phyloP scores from a whole-genome alignment of 2,113 vertebrate species.

The Panurus biarmicus region DNA sequence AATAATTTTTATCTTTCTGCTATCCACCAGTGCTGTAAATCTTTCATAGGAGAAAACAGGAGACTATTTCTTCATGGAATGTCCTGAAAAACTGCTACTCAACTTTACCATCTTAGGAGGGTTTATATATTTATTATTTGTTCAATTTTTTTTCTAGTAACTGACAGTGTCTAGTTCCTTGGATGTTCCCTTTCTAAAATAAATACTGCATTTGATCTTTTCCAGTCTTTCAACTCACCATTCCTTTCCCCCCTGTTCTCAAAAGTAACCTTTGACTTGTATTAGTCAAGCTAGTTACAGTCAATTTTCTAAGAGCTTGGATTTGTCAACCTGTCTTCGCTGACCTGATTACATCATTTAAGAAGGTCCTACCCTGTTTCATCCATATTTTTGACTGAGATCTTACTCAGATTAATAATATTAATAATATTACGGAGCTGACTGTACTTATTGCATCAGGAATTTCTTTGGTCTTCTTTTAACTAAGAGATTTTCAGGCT shows the following conservation, averaged over 20 bases:
- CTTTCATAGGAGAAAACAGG: not conserved
- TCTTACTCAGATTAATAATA: not conserved
- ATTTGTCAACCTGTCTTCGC: not conserved
- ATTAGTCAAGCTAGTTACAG: not conserved
- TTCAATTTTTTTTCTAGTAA: not conserved
- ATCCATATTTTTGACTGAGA: not conserved
- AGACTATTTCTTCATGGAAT: not conserved
- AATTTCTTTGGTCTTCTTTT: not conserved
- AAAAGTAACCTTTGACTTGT: not conserved
- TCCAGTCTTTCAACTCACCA: not conserved
- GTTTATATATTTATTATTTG: not conserved
- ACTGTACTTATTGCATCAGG: not conserved
- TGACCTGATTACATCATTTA: not conserved
- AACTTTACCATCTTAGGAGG: not conserved
- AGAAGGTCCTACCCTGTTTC: not conserved
- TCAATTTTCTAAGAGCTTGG: not conserved
- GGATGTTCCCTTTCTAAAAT: not conserved
- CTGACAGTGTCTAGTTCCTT: not conserved
- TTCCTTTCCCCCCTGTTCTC: not conserved
- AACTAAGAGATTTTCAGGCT: not conserved
- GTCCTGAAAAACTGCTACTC: not conserved
- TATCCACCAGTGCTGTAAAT: not conserved
- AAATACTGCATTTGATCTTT: not conserved
- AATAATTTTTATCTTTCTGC: not conserved
- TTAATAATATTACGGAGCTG: not conserved